Evolutionary conservation across 2,797 vertebrate species (phyloP), one percentile per base, ranked within the genome.

Genomic region (Kryptolebias ocellatus): DNA sequence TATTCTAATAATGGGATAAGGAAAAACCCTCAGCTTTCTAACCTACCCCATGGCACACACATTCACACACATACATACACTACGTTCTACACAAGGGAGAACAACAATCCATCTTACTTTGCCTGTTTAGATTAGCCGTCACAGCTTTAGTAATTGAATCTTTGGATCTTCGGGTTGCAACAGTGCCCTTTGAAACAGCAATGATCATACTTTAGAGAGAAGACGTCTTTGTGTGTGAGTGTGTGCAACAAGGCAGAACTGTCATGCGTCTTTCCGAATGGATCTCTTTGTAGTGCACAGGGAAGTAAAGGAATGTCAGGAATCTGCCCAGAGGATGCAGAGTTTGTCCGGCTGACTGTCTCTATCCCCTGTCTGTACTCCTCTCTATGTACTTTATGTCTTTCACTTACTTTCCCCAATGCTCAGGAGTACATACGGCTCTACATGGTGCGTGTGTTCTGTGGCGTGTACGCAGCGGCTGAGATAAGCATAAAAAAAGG

Each of bases 281-380:
- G 63, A 62, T 86, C 53, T 81, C 76, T 88, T 85, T 90, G 90
- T 83, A 86, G 88, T 81, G 79, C 80, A 76, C 80, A 87, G 85
- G 87, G 88, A 92, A 91, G 86, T 89, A 61, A 50, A 91, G 87
- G 89, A 92, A 94, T 94, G 90, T 82, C 53, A 80, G 86, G 88
- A 87, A 89, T 93, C 90, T 80, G 87, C 76, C 72, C 72, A 85
- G 89, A 91, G 89, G 80, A 89, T 76, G 78, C 77, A 69, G 14
- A 80, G 79, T 74, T 79, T 84, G 73, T 90, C 83, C 80, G 62
- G 80, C 80, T 76, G 75, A 14, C 77, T 69, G 68, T 54, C 68
- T 60, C 62, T 53, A 46, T 56, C 64, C 56, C 63, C 51, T 37
- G 50, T 46, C 58, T 52, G 49, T 60, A 39, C 52, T 62, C 8